Evolutionary conservation across 2,113 vertebrate genomes (phyloP), one percentile per base, ranked within the genome.

Genomic region (Nematolebias whitei): DNA sequence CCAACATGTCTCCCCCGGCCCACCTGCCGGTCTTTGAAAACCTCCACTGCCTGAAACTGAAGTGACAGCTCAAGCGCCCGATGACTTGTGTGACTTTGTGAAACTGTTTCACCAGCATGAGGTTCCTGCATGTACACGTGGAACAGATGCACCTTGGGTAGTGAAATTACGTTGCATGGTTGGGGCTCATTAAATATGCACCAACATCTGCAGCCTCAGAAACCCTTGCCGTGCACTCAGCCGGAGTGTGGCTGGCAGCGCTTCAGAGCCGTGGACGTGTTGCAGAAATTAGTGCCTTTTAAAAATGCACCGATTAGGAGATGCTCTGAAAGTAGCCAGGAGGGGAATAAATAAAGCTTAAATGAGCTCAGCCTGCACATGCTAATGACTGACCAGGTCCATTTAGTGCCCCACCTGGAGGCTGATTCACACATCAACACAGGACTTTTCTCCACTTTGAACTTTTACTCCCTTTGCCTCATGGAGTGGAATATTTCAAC

Each of bases 271-370:
- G 43, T 49, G 52, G 58, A 32, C 23, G 35, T 40, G 65, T 66
- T 59, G 68, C 57, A 48, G 26, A 68, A 74, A 78, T 77, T 40
- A 60, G 61, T 18, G 60, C 39, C 47, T n/a, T 22, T 20, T 66
- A 50, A 71, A 76, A 71, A 80, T 54, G 41, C 41, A 67, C 73
- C 76, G 66, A 87, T 76, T 76, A 84, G 74, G 63, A 79, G 57
- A 10, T 4, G 64, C 74, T 68, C 70, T 71, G 72, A 76, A 87
- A 77, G 80, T 47, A 67, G 60, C 55, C 32, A 16, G 32, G 26
- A 50, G 51, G 55, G 70, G 68, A 85, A 71, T 75, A 70, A 81
- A 86, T 89, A 89, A 89, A 87, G 88, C 89, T 88, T 90, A 87
- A 90, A 83, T 68, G 61, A 74, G 67, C 53, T 22, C 75, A 71